These are phyloP conservation scores for Drosophila incognita DNA, from an alignment of 2,888 invertebrate species.

Conservation along the genomic window DNA sequence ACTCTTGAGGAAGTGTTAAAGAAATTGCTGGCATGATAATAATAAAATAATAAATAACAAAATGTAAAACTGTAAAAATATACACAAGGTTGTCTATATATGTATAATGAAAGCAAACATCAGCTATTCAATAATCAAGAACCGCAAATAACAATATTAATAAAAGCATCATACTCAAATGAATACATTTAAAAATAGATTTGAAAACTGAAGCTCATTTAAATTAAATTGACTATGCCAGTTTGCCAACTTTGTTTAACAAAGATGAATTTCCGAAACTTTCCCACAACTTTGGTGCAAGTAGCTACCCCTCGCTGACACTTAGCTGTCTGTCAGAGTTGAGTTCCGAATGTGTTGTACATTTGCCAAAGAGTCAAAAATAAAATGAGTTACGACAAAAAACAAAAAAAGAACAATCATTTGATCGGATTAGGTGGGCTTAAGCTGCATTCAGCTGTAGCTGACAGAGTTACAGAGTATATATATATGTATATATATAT, in stretches of 20 bases:
- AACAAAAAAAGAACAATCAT: conserved; percentile 75
- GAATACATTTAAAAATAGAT: not conserved
- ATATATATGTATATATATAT: not conserved
- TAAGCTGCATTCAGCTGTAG: conserved; percentile 32
- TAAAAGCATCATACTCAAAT: not conserved
- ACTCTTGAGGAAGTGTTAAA: not conserved
- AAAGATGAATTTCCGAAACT: not conserved
- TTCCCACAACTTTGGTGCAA: not conserved
- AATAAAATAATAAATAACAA: too few species aligned
- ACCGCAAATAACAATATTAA: not conserved
- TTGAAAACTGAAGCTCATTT: fast-evolving
- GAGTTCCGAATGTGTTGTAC: conserved; percentile 36
- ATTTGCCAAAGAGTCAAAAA: conserved; percentile 42
- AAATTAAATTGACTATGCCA: not conserved
- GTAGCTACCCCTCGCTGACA: conserved; percentile 23
- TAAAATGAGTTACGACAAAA: not conserved
- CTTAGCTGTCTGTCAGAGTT: conserved; percentile 35
- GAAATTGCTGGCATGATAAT: not conserved
- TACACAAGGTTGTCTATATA: too few species aligned
- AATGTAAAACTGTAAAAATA: too few species aligned
- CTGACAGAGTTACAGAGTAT: conserved; percentile 15
- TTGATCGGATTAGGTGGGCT: conserved; percentile 81
- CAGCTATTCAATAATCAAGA: too few species aligned
- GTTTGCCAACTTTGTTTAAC: not conserved
- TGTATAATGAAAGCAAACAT: too few species aligned